phyloP scores from a whole-genome alignment of 2,888 invertebrate genomes.

The Germaria angustata region DNA sequence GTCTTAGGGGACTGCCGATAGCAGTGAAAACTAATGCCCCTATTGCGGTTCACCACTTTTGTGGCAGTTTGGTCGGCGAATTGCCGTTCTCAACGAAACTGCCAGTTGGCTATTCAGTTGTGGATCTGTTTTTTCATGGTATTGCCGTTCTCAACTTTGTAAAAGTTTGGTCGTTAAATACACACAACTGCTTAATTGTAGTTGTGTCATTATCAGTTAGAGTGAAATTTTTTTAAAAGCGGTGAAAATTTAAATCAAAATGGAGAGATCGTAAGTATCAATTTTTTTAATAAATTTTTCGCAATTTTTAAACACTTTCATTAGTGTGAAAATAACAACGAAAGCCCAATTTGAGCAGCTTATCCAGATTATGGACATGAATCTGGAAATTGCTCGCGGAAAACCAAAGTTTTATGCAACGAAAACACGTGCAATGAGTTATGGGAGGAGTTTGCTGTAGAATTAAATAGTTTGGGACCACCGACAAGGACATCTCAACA shows the following conservation, averaged over 20 bases:
- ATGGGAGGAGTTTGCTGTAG: too few species aligned
- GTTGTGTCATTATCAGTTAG: not conserved
- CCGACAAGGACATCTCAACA: not conserved
- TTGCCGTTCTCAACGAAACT: not conserved
- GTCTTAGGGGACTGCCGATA: too few species aligned
- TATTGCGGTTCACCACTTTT: slow-evolving; percentile 1
- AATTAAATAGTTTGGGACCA: too few species aligned
- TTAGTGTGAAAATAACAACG: slow-evolving; percentile 11
- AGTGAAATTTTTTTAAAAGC: slow-evolving; percentile 1
- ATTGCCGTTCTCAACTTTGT: not conserved
- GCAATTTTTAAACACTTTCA: slow-evolving; percentile 9
- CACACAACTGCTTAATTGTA: not conserved
- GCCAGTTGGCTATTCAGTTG: not conserved
- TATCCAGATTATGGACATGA: too few species aligned
- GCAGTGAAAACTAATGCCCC: not conserved
- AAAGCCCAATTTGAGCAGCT: slow-evolving; percentile 3
- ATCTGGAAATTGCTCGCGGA: too few species aligned
- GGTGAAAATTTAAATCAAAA: not conserved
- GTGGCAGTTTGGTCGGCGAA: not conserved
- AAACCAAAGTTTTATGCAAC: too few species aligned
- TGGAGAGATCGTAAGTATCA: not conserved
- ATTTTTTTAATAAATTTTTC: slow-evolving; percentile 7
- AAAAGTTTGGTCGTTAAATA: not conserved
- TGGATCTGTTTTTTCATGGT: not conserved
- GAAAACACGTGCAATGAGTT: too few species aligned